A percentile compares a stretch with the other conserved stretches of the same genome.
These are phyloP conservation scores for Caenorhabditis sp. DNA, from an alignment of 2,888 invertebrate genomes.

Conservation along the genomic window DNA sequence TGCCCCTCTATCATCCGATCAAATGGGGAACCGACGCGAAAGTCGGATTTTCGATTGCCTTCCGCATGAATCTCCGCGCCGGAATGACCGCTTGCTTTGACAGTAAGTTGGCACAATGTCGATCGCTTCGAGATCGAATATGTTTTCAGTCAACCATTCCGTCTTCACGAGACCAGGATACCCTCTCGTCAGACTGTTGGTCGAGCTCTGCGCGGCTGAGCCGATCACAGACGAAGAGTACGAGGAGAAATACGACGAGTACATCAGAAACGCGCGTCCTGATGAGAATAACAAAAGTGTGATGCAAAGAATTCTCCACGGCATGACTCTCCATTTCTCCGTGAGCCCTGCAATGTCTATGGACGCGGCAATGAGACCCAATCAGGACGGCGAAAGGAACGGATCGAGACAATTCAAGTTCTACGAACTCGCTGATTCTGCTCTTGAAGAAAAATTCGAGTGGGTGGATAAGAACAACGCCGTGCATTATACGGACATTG, in stretches of 20 bases:
- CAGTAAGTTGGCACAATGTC: not conserved
- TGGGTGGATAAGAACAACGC: not conserved
- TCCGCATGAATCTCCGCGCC: slow-evolving; percentile 13
- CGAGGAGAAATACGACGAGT: not conserved
- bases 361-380: not conserved
- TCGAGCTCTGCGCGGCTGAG: not conserved
- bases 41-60: slow-evolving; percentile 15
- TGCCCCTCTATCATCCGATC: not conserved
- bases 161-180: slow-evolving; percentile 19
- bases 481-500: not conserved
- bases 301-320: not conserved
- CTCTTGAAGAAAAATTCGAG: not conserved
- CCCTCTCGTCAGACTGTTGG: slow-evolving; percentile 14
- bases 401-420: slow-evolving; percentile 10
- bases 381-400: not conserved
- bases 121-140: not conserved
- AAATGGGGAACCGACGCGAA: slow-evolving; percentile 13
- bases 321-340: not conserved
- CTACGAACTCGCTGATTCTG: not conserved
- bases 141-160: slow-evolving; percentile 37
- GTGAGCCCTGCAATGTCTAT: not conserved
- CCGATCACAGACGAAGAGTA: not conserved
- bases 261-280: not conserved
- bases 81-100: slow-evolving; percentile 32
- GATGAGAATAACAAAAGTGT: not conserved